phyloP scores from a whole-genome alignment of 2,888 invertebrate species.

The Ephialtes manifestator region DNA sequence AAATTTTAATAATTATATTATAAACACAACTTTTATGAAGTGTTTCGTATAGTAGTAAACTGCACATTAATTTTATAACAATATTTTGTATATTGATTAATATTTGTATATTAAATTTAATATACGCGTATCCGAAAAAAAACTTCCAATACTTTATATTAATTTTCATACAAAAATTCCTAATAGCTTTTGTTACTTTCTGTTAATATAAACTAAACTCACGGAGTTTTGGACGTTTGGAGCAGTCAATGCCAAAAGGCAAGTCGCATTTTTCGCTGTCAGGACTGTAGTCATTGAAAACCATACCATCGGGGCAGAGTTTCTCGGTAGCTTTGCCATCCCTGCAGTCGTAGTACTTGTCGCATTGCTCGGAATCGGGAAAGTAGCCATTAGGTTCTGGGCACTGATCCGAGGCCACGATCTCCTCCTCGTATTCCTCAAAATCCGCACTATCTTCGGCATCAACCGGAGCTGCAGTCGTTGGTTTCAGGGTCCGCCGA shows the following conservation, averaged over 20 bases:
- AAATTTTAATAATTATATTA: too few relatives aligned
- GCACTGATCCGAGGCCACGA: slow-evolving; percentile 90
- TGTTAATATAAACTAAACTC: slow-evolving; percentile 85
- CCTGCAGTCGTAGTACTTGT: slow-evolving; percentile 94
- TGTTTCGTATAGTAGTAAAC: too few relatives aligned
- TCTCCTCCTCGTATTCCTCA: slow-evolving; percentile 86
- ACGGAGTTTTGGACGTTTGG: slow-evolving; percentile 92
- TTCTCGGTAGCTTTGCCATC: slow-evolving; percentile 92
- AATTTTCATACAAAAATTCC: too few relatives aligned
- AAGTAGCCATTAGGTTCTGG: slow-evolving; percentile 94
- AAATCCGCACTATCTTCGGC: slow-evolving; percentile 70
- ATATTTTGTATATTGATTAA: too few relatives aligned
- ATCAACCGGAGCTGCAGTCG: slow-evolving; percentile 50
- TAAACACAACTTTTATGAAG: too few relatives aligned
- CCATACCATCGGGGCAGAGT: slow-evolving; percentile 95
- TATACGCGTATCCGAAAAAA: too few relatives aligned
- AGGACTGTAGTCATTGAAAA: slow-evolving; percentile 94
- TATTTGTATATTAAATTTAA: too few relatives aligned
- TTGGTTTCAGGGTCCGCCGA: slow-evolving; percentile 76
- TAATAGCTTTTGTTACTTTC: too few relatives aligned
- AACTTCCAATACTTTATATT: too few relatives aligned
- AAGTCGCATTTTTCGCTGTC: slow-evolving; percentile 95
- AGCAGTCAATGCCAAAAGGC: slow-evolving; percentile 95
- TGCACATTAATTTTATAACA: too few relatives aligned
- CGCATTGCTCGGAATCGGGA: slow-evolving; percentile 94